phyloP scores from a whole-genome alignment of 2,888 invertebrate species.

The Mechanitis mazaeus region DNA sequence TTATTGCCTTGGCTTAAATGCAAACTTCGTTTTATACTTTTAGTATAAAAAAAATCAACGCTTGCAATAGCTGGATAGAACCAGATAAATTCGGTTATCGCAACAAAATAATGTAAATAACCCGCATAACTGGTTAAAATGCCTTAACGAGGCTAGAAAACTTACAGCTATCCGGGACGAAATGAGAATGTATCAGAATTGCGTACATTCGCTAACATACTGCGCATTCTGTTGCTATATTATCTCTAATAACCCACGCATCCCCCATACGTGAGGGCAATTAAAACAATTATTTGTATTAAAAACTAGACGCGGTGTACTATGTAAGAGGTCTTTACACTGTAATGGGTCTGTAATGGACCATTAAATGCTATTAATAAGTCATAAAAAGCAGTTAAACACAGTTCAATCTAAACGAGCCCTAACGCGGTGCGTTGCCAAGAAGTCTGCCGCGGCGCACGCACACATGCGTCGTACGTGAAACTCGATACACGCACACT shows the following conservation, averaged over 20 bases:
- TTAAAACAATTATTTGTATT: constrained; percentile 30
- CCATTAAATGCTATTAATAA: constrained; percentile 35
- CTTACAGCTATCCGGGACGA: constrained; percentile 20
- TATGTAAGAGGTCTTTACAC: constrained; percentile 30
- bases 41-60: no score
- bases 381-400: constrained; percentile 30
- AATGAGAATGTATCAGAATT: constrained; percentile 23
- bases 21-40: no score
- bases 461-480: constrained; percentile 41
- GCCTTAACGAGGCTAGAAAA: constrained; percentile 23
- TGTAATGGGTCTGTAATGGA: constrained; percentile 28
- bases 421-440: constrained; percentile 49
- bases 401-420: constrained; percentile 30
- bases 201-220: constrained; percentile 14
- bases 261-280: constrained; percentile 26
- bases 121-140: constrained; percentile 20
- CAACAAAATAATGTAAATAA: constrained; percentile 18
- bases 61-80: constrained; percentile 4
- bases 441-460: constrained; percentile 52
- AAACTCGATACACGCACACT: constrained; percentile 52
- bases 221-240: constrained; percentile 20
- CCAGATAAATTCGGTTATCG: constrained; percentile 21
- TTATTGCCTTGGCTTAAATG: no score
- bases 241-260: constrained; percentile 25
- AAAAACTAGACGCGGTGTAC: constrained; percentile 27